Evolutionary conservation across 2,888 invertebrate genomes (phyloP).

Genomic region (Endomychus coccineus): DNA sequence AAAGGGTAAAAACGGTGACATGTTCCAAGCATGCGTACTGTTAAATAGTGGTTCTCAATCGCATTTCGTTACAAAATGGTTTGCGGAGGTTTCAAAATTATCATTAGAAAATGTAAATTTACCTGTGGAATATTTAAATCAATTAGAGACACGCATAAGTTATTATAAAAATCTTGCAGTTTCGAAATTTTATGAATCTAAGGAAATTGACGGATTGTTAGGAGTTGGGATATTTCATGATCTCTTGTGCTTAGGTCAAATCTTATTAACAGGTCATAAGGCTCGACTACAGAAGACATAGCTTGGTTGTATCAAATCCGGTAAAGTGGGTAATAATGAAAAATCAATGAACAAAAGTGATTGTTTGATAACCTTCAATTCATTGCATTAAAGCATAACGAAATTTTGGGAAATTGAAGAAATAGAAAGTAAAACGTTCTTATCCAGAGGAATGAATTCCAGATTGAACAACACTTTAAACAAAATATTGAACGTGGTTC

Average conservation of each 20-base stretch:
- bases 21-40: not conserved
- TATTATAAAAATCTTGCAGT: not conserved
- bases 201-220: not conserved
- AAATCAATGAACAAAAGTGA: not conserved
- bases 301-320: not conserved
- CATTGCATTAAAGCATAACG: not conserved
- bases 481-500: not conserved
- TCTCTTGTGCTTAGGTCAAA: not conserved
- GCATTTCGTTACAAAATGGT: not conserved
- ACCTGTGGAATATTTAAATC: not conserved
- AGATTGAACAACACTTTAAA: not conserved
- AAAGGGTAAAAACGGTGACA: not conserved
- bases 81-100: not conserved
- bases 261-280: not conserved
- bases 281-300: not conserved
- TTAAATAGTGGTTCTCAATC: constrained; percentile 1
- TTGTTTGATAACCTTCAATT: not conserved
- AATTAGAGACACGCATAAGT: not conserved
- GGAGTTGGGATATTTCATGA: not conserved
- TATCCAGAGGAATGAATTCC: not conserved
- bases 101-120: not conserved
- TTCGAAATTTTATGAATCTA: not conserved
- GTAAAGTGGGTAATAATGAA: not conserved
- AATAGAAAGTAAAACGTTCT: not conserved
- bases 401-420: not conserved